Conservation (phyloP, 2,797 vertebrate species). For the Gymnothorax reevesii region DNA sequence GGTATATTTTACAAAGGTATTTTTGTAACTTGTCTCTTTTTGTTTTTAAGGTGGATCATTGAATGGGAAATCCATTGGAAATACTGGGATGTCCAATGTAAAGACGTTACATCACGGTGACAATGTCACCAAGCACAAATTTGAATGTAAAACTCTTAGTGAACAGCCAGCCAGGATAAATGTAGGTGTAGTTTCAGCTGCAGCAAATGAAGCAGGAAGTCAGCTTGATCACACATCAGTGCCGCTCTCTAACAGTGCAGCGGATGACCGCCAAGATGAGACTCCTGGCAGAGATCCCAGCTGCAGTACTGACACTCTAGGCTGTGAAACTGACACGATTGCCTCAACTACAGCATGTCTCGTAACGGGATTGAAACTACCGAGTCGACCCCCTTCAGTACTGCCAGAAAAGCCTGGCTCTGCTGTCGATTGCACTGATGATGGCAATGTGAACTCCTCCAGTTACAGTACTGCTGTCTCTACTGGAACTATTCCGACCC, state of each 20-base stretch:
- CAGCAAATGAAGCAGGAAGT: conserved; percentile 43
- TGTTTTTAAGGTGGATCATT: conserved; percentile 49
- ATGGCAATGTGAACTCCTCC: neutral
- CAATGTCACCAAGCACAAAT: neutral
- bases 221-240: conserved; percentile 65
- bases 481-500: neutral
- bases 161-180: neutral
- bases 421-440: conserved; percentile 22
- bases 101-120: conserved; percentile 29
- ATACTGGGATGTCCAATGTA: neutral
- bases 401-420: conserved; percentile 17
- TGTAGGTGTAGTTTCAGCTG: conserved; percentile 29
- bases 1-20: neutral
- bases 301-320: neutral
- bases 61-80: neutral
- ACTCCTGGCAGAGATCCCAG: conserved; percentile 27
- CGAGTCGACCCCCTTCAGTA: conserved; percentile 27
- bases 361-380: conserved; percentile 44
- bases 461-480: neutral
- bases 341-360: conserved; percentile 59
- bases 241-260: conserved; percentile 69
- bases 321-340: conserved; percentile 8
- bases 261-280: conserved; percentile 68
- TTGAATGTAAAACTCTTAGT: conserved; percentile 20
- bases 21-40: neutral